These are phyloP conservation scores for Sphyrna mokarran DNA, from an alignment of 2,113 vertebrate genomes.

Conservation along the genomic window DNA sequence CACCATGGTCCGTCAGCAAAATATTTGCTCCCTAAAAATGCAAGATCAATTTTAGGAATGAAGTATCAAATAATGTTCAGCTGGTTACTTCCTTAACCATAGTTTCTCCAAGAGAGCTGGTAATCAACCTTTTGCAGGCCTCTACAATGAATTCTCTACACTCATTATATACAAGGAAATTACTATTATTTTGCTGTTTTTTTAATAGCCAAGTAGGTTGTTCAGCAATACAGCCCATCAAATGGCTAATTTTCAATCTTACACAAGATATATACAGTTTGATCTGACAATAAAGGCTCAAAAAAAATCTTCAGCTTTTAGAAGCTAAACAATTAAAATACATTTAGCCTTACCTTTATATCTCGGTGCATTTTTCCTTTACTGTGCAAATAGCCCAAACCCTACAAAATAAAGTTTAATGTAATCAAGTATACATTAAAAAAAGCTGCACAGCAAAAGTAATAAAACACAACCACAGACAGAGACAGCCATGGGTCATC, in stretches of 20 bases:
- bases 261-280: background rate
- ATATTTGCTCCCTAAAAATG: constrained; percentile 86
- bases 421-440: background rate
- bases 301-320: background rate
- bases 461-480: background rate
- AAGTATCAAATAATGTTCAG: background rate
- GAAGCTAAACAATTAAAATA: background rate
- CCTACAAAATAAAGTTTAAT: constrained; percentile 54
- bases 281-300: background rate
- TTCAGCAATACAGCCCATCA: background rate
- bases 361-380: constrained; percentile 98
- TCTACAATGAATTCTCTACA: background rate
- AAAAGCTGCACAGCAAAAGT: background rate
- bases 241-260: background rate
- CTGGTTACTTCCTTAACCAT: background rate
- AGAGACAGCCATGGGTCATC: background rate
- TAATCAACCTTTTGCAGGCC: background rate
- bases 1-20: constrained; percentile 85
- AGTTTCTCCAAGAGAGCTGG: background rate
- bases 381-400: constrained; percentile 86
- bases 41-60: constrained; percentile 12
- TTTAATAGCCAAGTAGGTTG: background rate
- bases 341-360: constrained; percentile 78
- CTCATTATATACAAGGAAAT: background rate
- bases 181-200: background rate